Percentiles rank a stretch among this genome's conserved stretches.
Conservation (phyloP, 2,113 vertebrate species). For the Bucco capensis region DNA sequence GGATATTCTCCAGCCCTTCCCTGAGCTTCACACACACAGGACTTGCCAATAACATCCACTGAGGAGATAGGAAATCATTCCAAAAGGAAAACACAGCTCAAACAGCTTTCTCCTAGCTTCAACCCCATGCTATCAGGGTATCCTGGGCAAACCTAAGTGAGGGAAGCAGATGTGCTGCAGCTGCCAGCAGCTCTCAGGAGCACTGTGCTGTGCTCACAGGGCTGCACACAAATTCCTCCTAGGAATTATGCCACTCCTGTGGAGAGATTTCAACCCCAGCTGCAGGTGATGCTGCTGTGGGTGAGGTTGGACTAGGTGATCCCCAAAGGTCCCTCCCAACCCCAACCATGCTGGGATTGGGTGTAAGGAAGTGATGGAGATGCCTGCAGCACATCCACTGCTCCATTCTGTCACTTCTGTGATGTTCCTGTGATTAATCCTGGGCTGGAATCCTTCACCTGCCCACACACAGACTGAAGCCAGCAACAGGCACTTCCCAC, state of each 20-base stretch:
- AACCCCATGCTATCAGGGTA: accelerated
- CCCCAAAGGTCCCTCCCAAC: too few relatives aligned
- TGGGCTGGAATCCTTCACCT: neutral
- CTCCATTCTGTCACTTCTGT: neutral
- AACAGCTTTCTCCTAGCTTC: neutral
- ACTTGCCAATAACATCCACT: neutral
- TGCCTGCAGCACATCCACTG: neutral
- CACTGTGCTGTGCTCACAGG: accelerated
- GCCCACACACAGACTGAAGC: neutral
- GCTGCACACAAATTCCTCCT: neutral
- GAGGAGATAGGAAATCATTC: neutral
- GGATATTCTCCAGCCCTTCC: neutral
- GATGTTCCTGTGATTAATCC: neutral
- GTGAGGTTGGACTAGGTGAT: too few relatives aligned
- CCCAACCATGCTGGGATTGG: too few relatives aligned
- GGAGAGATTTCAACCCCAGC: too few relatives aligned
- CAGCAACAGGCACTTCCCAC: neutral
- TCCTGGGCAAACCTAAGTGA: neutral
- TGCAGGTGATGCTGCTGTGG: too few relatives aligned
- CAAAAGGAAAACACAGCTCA: neutral
- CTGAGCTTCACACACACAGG: neutral
- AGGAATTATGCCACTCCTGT: neutral
- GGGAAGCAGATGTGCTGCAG: neutral
- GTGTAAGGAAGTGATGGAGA: neutral
- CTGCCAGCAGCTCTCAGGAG: neutral